Percentiles rank a stretch among this genome's conserved stretches.
These are phyloP conservation scores for Physella acuta DNA, from an alignment of 1,140 invertebrate species.

Conservation along the genomic window DNA sequence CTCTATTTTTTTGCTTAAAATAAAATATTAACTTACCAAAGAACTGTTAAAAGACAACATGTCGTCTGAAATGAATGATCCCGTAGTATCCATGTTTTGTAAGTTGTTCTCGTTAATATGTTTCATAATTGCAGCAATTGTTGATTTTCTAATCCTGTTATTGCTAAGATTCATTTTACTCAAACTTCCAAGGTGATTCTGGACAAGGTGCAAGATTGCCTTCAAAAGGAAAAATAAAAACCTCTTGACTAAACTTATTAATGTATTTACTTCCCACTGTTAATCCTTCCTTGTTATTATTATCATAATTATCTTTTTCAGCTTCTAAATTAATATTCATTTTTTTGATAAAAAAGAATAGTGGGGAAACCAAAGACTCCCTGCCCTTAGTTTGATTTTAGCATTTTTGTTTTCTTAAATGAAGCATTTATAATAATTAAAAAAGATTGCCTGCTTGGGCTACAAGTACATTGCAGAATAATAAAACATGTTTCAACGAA, in stretches of 20 bases:
- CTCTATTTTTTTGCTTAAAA: no score
- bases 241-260: background rate
- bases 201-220: constrained; percentile 39
- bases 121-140: constrained; percentile 34
- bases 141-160: constrained; percentile 35
- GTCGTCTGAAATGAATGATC: no score
- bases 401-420: no score
- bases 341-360: background rate
- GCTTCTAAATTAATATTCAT: background rate
- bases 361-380: background rate
- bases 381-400: background rate
- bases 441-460: no score
- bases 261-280: background rate
- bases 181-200: constrained; percentile 39
- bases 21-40: no score
- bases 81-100: constrained; percentile 18
- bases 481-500: no score
- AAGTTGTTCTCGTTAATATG: constrained; percentile 30
- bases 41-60: no score
- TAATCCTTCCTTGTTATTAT: background rate
- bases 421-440: no score
- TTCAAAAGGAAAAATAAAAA: constrained; percentile 18
- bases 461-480: no score
- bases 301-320: background rate
- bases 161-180: constrained; percentile 34